Base-by-base conservation (phyloP, 2,113 vertebrate species). In the Bufo gargarizans region DNA sequence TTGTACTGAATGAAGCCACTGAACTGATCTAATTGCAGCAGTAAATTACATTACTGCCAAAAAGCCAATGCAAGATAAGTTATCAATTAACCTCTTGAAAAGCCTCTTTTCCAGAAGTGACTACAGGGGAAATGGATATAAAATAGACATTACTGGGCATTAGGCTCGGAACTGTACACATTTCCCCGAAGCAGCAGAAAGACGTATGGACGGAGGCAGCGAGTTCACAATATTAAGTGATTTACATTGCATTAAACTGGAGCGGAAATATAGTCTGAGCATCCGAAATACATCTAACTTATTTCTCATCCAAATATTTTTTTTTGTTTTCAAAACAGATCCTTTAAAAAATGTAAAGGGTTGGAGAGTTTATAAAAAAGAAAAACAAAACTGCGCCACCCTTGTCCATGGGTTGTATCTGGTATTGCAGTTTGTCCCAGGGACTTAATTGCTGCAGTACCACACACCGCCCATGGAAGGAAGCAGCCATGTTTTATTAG, bases 21-120 rank as follows among this genome's bases (percentile, higher is more conserved):
- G 65, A 84, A 72, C 43, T 22, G 13, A 84, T 69, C 82, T 71
- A 84, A 84, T 71, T 84, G 82, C 49, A 16, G 82, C 65, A 72
- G 49, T 22, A 84, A 84, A 84, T 84, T 71, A 67, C 82, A 84
- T 84, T 72, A 84, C 67, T 14, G 67, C 67, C 53, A 53, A 72
- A 72, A 84, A 74, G 82, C 50, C 53, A 74, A 43, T 56, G n/a
- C 58, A 55, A 72, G 45, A 33, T 33, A 56, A 84, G 67, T 55
- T 55, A 84, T 72, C 82, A 72, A 84, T 84, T 84, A 74, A 84
- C 50, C 82, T 84, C 82, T 16, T 3, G 6, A 72, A 74, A 84
- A 72, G 16, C 16, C 53, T 45, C 22, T 20, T 74, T 55, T 82
- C 4, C 14, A 43, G 33, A 19, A 61, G 55, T 59, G 56, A 56